Evolutionary conservation across 2,113 vertebrate species (phyloP).

Genomic region (Pygoscelis antarcticus): DNA sequence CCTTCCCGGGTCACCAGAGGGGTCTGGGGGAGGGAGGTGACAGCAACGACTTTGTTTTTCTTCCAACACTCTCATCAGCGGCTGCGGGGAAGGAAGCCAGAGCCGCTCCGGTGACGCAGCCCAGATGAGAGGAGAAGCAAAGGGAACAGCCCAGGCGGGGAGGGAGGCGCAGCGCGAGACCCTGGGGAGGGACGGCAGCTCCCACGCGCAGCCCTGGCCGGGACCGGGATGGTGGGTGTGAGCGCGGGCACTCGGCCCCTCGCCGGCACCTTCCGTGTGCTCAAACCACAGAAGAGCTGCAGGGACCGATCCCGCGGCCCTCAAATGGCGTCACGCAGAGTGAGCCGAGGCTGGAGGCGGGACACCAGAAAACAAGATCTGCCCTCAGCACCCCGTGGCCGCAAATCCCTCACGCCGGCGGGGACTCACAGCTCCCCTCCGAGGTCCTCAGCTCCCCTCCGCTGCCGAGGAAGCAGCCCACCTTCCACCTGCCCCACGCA

Average conservation of each 20-base stretch:
- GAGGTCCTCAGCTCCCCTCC: rapidly evolving
- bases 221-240: neutral
- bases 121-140: neutral
- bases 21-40: neutral
- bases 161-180: no score
- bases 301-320: neutral
- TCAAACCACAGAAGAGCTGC: rapidly evolving
- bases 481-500: rapidly evolving
- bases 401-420: rapidly evolving
- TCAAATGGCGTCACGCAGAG: rapidly evolving
- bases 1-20: neutral
- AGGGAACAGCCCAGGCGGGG: neutral
- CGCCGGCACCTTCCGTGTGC: rapidly evolving
- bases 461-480: rapidly evolving
- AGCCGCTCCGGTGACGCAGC: neutral
- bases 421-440: neutral
- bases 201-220: rapidly evolving
- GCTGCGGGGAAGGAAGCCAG: neutral
- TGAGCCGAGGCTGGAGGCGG: rapidly evolving
- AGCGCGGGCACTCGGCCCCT: rapidly evolving
- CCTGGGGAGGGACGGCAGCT: neutral
- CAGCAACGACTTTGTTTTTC: neutral
- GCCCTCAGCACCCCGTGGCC: rapidly evolving
- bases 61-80: rapidly evolving
- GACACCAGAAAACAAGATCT: neutral